Percentiles rank a stretch among this genome's conserved stretches.
Conservation (phyloP, 2,113 vertebrate species). For the Chitala chitala region DNA sequence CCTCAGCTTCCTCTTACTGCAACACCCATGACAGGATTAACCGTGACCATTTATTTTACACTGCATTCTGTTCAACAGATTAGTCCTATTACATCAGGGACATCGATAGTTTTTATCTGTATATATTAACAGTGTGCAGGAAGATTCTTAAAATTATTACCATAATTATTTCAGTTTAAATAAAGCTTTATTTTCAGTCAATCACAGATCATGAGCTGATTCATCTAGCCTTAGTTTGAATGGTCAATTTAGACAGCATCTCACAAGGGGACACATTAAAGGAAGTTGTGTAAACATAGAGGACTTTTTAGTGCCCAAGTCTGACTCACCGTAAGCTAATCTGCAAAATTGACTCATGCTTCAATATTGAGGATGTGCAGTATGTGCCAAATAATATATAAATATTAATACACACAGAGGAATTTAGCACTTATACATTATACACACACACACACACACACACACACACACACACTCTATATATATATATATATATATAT, state of each 20-base stretch:
- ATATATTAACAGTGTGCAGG: neutral
- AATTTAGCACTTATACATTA: neutral
- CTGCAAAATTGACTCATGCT: constrained; percentile 15
- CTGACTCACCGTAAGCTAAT: constrained; percentile 16
- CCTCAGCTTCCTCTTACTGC: too few species aligned
- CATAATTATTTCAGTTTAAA: neutral
- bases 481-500: too few species aligned
- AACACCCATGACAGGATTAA: too few species aligned
- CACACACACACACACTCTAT: neutral
- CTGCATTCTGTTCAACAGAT: too few species aligned
- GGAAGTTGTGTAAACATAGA: constrained; percentile 20
- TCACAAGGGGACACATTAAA: constrained; percentile 6
- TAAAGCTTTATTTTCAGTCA: neutral
- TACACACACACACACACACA: neutral
- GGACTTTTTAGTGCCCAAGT: constrained; percentile 3
- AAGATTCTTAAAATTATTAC: neutral
- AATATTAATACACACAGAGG: neutral
- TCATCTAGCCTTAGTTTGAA: neutral
- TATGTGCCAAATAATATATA: neutral
- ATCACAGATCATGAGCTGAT: neutral
- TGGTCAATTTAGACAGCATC: neutral
- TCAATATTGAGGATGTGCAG: constrained; percentile 1
- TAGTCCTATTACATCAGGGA: too few species aligned
- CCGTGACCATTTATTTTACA: too few species aligned
- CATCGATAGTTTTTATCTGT: neutral